phyloP scores from a whole-genome alignment of 2,113 vertebrate genomes.

The Lepidothrix coronata region DNA sequence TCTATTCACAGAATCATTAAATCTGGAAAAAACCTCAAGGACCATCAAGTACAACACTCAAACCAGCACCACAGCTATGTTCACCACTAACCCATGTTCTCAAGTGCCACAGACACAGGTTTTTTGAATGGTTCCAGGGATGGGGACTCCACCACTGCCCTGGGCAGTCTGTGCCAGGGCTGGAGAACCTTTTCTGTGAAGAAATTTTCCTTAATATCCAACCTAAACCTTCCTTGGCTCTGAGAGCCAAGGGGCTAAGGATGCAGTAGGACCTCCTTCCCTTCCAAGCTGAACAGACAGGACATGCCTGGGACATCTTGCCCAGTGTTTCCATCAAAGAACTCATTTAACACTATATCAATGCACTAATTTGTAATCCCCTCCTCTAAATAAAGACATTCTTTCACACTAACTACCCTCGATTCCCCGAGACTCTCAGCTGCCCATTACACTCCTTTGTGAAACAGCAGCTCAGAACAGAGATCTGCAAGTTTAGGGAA shows the following conservation, averaged over 20 bases:
- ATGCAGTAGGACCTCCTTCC: background rate
- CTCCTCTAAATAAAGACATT: background rate
- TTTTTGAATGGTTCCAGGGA: background rate
- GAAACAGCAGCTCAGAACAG: background rate
- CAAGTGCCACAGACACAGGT: background rate
- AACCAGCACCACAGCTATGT: background rate
- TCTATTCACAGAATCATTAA: background rate
- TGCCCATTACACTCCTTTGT: background rate
- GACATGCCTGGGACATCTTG: fast-evolving
- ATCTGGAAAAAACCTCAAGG: background rate
- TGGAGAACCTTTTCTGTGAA: background rate
- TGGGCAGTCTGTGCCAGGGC: background rate
- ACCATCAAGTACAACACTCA: background rate
- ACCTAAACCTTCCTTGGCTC: background rate
- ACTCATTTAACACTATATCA: background rate
- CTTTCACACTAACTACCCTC: background rate
- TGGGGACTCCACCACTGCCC: background rate
- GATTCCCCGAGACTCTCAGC: background rate
- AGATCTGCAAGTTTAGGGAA: background rate
- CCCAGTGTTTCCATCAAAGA: background rate
- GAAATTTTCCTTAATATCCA: background rate
- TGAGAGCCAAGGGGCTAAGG: background rate
- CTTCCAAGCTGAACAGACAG: background rate
- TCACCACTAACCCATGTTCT: background rate
- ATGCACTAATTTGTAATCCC: background rate